Percentiles rank a stretch among this genome's conserved stretches.
Evolutionary conservation across 2,888 invertebrate species (phyloP).

Genomic region (Priocnemis perturbator): DNA sequence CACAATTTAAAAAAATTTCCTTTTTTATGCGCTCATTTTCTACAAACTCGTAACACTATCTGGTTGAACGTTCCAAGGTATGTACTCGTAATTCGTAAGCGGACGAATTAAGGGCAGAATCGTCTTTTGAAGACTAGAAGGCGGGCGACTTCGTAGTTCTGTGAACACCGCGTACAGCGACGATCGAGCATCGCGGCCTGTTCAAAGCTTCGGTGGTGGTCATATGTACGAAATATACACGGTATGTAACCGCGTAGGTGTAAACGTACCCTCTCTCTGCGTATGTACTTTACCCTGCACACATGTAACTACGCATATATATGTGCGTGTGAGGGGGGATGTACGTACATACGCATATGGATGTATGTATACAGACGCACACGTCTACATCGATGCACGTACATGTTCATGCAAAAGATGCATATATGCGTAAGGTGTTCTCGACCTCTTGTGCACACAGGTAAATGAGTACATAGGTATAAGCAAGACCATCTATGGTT

Average conservation of each 20-base stretch:
- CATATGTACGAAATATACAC: constrained; percentile 41
- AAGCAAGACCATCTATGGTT: too few species aligned
- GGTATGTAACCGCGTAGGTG: constrained; percentile 56
- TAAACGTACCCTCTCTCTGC: constrained; percentile 39
- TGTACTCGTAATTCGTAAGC: too few species aligned
- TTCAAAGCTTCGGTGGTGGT: neutral
- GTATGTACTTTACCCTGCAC: constrained; percentile 28
- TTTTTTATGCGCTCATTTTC: too few species aligned
- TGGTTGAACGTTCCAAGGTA: too few species aligned
- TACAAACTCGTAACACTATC: too few species aligned
- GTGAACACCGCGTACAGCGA: constrained; percentile 41
- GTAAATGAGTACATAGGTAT: too few species aligned
- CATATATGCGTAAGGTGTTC: constrained; percentile 36
- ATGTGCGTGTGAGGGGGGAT: too few species aligned
- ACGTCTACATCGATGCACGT: too few species aligned
- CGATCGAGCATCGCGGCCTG: too few species aligned
- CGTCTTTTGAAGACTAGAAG: neutral
- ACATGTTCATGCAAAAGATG: too few species aligned
- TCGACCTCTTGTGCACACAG: constrained; percentile 6
- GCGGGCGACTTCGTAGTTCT: constrained; percentile 43
- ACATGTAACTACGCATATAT: constrained; percentile 23
- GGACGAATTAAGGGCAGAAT: neutral
- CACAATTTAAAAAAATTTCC: too few species aligned
- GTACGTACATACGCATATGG: constrained; percentile 18
- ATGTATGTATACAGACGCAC: constrained; percentile 3